These are phyloP conservation scores for Ostrea denselamellosa DNA, from an alignment of 1,140 invertebrate species.

Conservation along the genomic window DNA sequence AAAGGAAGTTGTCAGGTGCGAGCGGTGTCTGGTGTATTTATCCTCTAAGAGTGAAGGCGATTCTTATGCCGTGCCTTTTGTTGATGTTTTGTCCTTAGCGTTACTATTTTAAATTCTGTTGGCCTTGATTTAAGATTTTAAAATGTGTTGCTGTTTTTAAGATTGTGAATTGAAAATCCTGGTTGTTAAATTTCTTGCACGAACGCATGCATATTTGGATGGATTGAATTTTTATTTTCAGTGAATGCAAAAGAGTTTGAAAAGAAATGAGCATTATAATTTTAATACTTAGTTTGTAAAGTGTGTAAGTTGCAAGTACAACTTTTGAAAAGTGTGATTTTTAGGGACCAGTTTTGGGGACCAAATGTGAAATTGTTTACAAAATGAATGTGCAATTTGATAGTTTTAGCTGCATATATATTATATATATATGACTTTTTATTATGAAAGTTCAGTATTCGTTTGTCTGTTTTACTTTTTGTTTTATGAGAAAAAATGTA, in stretches of 20 bases:
- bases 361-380: slow-evolving; percentile 16
- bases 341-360: slow-evolving; percentile 27
- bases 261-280: not conserved
- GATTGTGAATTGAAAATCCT: not conserved
- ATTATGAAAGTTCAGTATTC: not conserved
- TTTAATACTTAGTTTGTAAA: not conserved
- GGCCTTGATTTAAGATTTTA: not conserved
- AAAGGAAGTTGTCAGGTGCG: too few species aligned
- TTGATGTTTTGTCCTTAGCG: not conserved
- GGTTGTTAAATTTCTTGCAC: not conserved
- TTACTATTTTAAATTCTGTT: not conserved
- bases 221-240: not conserved
- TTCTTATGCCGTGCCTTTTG: not conserved
- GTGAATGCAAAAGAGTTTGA: not conserved
- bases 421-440: not conserved
- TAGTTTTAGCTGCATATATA: not conserved
- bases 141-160: not conserved
- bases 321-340: not conserved
- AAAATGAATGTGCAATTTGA: not conserved
- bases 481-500: not conserved
- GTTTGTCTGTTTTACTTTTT: not conserved
- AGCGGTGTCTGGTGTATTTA: too few species aligned
- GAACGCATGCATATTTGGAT: not conserved
- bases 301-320: not conserved
- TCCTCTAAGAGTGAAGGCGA: too few species aligned